Percentiles rank a stretch among this genome's conserved stretches.
These are phyloP conservation scores for Cyprinodon variegatus DNA, from an alignment of 2,113 vertebrate species.

Conservation along the genomic window DNA sequence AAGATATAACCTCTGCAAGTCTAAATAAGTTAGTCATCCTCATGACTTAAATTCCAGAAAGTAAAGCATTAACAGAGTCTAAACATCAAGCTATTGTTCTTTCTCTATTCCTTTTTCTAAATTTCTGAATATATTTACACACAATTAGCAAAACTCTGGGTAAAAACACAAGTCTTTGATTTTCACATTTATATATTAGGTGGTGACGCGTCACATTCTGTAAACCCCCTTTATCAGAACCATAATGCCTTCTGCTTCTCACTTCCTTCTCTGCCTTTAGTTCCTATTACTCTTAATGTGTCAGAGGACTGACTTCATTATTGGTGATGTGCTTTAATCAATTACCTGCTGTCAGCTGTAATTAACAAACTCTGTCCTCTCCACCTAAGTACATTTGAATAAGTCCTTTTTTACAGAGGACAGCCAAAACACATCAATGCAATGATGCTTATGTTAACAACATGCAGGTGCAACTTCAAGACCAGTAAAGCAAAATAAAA, in stretches of 20 bases:
- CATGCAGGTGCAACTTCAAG: background rate
- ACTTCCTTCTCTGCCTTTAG: conserved; percentile 19
- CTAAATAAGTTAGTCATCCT: background rate
- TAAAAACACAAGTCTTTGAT: background rate
- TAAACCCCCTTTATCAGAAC: background rate
- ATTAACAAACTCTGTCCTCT: conserved; percentile 6
- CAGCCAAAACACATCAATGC: background rate
- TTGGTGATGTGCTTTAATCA: conserved; percentile 9
- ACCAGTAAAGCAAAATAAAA: background rate
- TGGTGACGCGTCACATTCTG: background rate
- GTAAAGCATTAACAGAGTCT: background rate
- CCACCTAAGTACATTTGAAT: conserved; percentile 5
- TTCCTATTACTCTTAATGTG: conserved; percentile 27
- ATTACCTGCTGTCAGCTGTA: background rate
- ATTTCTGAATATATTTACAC: background rate
- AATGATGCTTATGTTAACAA: background rate
- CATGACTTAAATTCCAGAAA: background rate
- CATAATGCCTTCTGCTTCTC: conserved; percentile 10
- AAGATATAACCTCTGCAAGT: background rate
- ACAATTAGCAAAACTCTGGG: background rate
- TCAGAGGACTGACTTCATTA: conserved; percentile 13
- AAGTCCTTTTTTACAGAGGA: background rate
- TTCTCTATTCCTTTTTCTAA: background rate
- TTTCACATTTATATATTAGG: background rate
- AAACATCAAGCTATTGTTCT: background rate